Conservation (phyloP, 2,113 vertebrate species). For the Turdus rufiventris region DNA sequence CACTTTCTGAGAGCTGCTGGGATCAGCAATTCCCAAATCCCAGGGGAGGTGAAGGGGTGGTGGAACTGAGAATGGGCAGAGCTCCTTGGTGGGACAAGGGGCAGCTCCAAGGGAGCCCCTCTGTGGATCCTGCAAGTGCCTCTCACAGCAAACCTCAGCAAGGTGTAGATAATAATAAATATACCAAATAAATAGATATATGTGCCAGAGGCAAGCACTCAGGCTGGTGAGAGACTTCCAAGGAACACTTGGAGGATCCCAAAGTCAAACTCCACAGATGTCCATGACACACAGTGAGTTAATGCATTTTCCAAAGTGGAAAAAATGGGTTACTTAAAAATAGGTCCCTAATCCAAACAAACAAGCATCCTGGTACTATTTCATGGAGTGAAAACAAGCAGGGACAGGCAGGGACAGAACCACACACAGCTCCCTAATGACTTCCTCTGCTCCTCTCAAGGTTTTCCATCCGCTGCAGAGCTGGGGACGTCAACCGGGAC, state of each 20-base stretch:
- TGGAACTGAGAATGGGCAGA: accelerated
- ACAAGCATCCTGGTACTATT: background rate
- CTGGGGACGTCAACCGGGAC: accelerated
- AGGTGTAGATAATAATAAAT: accelerated
- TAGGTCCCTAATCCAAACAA: constrained; percentile 17
- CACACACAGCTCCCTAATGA: accelerated
- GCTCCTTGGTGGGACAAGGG: background rate
- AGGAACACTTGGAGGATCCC: background rate
- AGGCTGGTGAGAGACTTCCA: background rate
- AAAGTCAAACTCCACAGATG: background rate
- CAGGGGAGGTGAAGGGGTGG: accelerated
- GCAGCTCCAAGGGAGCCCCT: background rate
- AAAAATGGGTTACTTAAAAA: constrained; percentile 31
- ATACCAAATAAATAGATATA: accelerated
- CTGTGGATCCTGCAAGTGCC: background rate
- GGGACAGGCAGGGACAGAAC: background rate
- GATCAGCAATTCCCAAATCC: background rate
- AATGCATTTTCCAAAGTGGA: background rate
- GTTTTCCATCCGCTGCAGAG: accelerated
- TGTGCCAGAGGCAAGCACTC: background rate
- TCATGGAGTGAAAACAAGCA: background rate
- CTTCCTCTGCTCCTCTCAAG: background rate
- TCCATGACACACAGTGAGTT: background rate
- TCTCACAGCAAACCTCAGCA: background rate
- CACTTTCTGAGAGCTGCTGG: background rate